Base-by-base conservation (phyloP, 2,888 invertebrate genomes). In the Pherbina coryleti region DNA sequence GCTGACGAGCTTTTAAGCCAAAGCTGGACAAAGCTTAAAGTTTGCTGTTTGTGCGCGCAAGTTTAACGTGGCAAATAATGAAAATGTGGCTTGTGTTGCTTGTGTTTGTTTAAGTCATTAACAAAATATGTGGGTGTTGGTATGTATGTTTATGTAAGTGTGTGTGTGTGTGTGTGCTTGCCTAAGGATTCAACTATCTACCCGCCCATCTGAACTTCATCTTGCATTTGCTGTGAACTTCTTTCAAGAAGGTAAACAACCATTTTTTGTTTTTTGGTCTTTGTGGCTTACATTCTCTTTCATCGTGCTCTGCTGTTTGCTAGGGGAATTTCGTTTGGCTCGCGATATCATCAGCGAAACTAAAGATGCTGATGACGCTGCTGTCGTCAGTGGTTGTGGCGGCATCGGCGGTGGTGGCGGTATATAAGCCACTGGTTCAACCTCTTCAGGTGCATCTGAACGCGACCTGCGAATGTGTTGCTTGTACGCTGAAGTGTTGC, bases 361-460 rank as follows among this genome's bases (percentile, higher is more conserved):
- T 69, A 80, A 71, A 37, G 80, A 81, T 37, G 81, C 57, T 17
- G 80, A 76, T 37, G 83, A 75, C 62, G 84, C 80, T 67, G 81
- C 77, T 5, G 80, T 74, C 70, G 77, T 67, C 31, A 82, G 78
- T 19, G 85, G 82, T 8, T 85, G 84, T 9, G 82, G 76, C 3
- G 87, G 85, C 75, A 87, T 57, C 4, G 85, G 83, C 2, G 86
- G 86, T 1, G 87, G 86, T 5, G 86, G 82, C 55, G 86, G 82
- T 84, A 87, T 88, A 79, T 85, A 79, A 77, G 86, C 79, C 51
- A 76, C 64, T 0, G 71, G 75, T 55, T 67, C 69, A 28, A 69
- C 31, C 31, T 55, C 76, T 53, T 17, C 69, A 22, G 60, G 25
- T 17, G 25, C 17, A 5, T 53, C 34, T 37, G 34, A 31, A 37